Percentiles rank a stretch among this genome's conserved stretches.
Conservation (phyloP, 2,797 vertebrate genomes). For the Leptodactylus fallax region DNA sequence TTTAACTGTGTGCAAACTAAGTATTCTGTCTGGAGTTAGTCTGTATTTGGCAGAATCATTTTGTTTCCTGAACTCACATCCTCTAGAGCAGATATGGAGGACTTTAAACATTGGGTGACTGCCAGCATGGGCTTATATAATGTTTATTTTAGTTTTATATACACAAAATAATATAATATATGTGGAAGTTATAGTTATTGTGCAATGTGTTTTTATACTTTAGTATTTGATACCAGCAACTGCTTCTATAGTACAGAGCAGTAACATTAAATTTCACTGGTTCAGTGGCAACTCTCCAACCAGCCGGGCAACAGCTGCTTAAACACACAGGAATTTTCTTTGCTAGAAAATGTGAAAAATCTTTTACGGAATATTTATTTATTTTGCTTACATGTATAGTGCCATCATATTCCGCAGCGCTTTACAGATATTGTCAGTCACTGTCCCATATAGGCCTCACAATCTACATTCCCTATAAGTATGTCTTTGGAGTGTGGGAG, state of each 20-base stretch:
- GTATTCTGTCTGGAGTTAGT: neutral
- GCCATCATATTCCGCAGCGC: no score
- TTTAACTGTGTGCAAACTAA: neutral
- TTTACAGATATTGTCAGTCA: no score
- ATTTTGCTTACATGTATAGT: no score
- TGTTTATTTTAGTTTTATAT: neutral
- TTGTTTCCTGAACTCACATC: neutral
- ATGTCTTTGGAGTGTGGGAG: no score
- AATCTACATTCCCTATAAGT: no score
- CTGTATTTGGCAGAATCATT: neutral
- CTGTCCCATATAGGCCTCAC: no score
- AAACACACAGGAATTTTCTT: neutral
- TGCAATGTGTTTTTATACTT: constrained; percentile 23
- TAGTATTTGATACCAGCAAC: neutral
- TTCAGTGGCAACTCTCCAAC: neutral
- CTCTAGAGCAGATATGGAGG: neutral
- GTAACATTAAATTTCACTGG: neutral
- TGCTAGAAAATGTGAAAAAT: neutral
- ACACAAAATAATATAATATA: neutral
- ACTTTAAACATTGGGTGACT: neutral
- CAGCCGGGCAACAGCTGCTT: neutral
- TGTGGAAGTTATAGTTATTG: neutral
- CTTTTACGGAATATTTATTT: neutral
- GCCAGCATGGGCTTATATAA: neutral
- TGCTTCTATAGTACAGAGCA: neutral